These are phyloP conservation scores for Caenorhabditis sinica DNA, from an alignment of 2,888 invertebrate genomes.

Conservation along the genomic window DNA sequence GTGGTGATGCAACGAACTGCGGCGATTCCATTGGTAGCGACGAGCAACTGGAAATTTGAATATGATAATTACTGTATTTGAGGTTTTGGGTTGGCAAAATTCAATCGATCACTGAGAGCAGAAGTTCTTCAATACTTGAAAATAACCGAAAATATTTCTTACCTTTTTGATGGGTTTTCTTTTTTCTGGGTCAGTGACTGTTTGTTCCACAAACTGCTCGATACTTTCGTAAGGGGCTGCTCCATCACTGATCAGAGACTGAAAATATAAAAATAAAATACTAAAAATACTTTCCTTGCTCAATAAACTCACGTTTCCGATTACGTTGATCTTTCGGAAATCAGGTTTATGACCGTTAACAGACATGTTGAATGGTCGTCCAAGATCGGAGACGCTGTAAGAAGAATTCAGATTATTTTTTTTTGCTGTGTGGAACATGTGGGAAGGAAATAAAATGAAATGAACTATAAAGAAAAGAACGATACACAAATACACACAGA, in stretches of 20 bases:
- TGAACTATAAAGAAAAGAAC: slow-evolving; percentile 15
- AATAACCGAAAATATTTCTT: neutral
- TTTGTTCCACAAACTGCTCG: slow-evolving; percentile 76
- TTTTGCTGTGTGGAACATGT: neutral
- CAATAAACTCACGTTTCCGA: slow-evolving; percentile 56
- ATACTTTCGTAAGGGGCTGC: slow-evolving; percentile 65
- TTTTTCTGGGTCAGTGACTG: slow-evolving; percentile 73
- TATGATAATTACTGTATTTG: too few relatives aligned
- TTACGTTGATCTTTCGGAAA: slow-evolving; percentile 49
- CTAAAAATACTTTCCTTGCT: too few relatives aligned
- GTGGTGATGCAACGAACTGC: slow-evolving; percentile 82
- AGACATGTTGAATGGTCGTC: slow-evolving; percentile 64
- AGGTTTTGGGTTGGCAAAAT: too few relatives aligned
- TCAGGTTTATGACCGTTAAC: slow-evolving; percentile 63
- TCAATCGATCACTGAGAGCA: too few relatives aligned
- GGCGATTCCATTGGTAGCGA: slow-evolving; percentile 83
- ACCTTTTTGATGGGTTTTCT: slow-evolving; percentile 78
- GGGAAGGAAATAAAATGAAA: neutral
- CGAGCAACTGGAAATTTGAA: slow-evolving; percentile 76
- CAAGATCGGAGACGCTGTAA: slow-evolving; percentile 65
- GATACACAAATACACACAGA: slow-evolving; percentile 1
- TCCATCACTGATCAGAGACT: slow-evolving; percentile 65
- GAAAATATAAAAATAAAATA: slow-evolving; percentile 15
- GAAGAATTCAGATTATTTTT: slow-evolving; percentile 2
- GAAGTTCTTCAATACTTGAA: too few relatives aligned